Evolutionary conservation across 2,113 vertebrate genomes (phyloP).

Genomic region (Gadus macrocephalus): DNA sequence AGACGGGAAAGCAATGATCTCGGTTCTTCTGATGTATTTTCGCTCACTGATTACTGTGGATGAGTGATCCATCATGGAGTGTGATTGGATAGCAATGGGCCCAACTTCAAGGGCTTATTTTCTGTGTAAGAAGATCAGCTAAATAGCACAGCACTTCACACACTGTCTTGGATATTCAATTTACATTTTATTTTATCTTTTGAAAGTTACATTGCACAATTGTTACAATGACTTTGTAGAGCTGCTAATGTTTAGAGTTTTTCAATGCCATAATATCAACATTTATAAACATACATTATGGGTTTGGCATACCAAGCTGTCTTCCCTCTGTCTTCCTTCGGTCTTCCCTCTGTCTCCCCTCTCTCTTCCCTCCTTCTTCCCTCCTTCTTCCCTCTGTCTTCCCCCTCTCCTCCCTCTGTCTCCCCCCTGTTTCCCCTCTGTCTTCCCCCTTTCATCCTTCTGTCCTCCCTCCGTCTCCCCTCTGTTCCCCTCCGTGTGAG

Average conservation of each 20-base stretch:
- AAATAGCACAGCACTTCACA: constrained; percentile 52
- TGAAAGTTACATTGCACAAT: not conserved
- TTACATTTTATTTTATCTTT: not conserved
- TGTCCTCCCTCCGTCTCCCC: too few relatives aligned
- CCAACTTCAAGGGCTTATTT: constrained; percentile 27
- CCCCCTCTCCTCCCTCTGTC: constrained; percentile 14
- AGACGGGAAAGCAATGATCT: too few relatives aligned
- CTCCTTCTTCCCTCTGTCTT: constrained; percentile 14
- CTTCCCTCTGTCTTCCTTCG: not conserved
- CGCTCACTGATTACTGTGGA: too few relatives aligned
- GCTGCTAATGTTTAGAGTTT: too few relatives aligned
- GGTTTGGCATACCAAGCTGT: not conserved
- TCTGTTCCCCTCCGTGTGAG: too few relatives aligned
- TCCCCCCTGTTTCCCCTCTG: too few relatives aligned
- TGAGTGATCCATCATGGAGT: not conserved
- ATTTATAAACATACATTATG: not conserved
- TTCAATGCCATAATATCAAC: too few relatives aligned
- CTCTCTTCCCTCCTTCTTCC: too few relatives aligned
- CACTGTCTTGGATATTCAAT: constrained; percentile 14
- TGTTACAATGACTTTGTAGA: too few relatives aligned
- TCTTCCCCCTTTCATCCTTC: too few relatives aligned
- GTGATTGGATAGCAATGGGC: constrained; percentile 50
- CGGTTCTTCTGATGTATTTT: too few relatives aligned
- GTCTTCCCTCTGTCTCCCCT: constrained; percentile 22
- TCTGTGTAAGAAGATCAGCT: constrained; percentile 27